phyloP scores from a whole-genome alignment of 1,140 invertebrate genomes.

The Drosophila repletoides region DNA sequence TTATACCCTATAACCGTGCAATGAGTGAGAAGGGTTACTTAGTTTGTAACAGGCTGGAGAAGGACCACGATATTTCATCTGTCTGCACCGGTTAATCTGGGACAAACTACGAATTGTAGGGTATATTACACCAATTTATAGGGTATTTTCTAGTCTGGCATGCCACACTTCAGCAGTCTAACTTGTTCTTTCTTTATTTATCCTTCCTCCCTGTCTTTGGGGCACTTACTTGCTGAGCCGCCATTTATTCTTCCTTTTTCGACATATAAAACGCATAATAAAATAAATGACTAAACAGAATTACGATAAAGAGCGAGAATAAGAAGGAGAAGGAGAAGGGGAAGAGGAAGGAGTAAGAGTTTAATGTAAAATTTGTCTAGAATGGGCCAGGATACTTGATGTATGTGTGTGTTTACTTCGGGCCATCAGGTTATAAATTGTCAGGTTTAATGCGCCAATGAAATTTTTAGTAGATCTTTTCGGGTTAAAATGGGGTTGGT shows the following conservation, averaged over 20 bases:
- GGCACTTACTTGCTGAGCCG: slow-evolving; percentile 7
- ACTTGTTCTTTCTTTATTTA: not conserved
- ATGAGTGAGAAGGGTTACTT: no score
- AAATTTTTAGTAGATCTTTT: not conserved
- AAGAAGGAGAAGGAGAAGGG: not conserved
- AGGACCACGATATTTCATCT: no score
- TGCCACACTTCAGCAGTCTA: no score
- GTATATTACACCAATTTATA: no score
- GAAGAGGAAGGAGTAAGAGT: not conserved
- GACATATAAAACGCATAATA: slow-evolving; percentile 73
- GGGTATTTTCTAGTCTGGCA: no score
- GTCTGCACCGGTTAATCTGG: no score
- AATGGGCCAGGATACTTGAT: slow-evolving; percentile 4
- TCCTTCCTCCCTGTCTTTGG: not conserved
- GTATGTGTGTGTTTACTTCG: slow-evolving; percentile 13
- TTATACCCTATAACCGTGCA: no score
- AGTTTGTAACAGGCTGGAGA: no score
- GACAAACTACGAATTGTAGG: no score
- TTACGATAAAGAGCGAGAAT: slow-evolving; percentile 62
- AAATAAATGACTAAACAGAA: slow-evolving; percentile 80
- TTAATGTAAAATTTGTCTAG: not conserved
- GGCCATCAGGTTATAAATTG: slow-evolving; percentile 8
- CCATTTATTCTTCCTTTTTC: slow-evolving; percentile 18
- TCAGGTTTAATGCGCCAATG: not conserved
- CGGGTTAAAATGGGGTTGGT: not conserved